Evolutionary conservation across 2,888 invertebrate species (phyloP).

Genomic region (Mylabris sibirica): DNA sequence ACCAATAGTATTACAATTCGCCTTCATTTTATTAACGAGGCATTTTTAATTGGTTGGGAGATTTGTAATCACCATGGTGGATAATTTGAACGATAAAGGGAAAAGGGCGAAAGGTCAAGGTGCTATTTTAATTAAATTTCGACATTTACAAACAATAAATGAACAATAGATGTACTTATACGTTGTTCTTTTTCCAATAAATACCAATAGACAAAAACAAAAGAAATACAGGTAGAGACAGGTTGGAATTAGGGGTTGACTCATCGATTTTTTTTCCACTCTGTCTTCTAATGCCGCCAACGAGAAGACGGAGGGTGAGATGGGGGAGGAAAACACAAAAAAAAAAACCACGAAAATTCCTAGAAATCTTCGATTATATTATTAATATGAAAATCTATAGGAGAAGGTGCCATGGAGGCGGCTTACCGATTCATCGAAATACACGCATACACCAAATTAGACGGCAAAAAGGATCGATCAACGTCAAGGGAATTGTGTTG

Average conservation of each 20-base stretch:
- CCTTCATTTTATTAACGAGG: neutral
- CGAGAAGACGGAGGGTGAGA: no score
- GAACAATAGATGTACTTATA: constrained; percentile 13
- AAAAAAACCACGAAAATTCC: constrained; percentile 12
- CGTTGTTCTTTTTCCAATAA: constrained; percentile 14
- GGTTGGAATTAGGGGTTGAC: constrained; percentile 9
- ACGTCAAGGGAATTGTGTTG: constrained; percentile 20
- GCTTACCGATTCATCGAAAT: constrained; percentile 28
- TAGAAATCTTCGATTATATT: constrained; percentile 14
- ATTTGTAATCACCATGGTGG: neutral
- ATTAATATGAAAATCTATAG: neutral
- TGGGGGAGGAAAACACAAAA: no score
- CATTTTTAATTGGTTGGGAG: neutral
- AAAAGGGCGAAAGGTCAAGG: constrained; percentile 24
- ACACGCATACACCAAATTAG: constrained; percentile 29
- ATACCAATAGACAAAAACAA: neutral
- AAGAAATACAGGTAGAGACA: constrained; percentile 16
- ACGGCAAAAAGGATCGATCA: constrained; percentile 29
- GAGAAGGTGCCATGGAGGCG: constrained; percentile 15
- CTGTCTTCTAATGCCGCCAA: constrained; percentile 4
- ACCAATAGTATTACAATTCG: neutral
- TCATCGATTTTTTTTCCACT: constrained; percentile 1
- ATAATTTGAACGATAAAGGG: neutral
- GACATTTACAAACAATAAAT: constrained; percentile 24
- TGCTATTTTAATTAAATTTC: constrained; percentile 15